These are phyloP conservation scores for Tigriopus californicus DNA, from an alignment of 2,888 invertebrate species.

Conservation along the genomic window DNA sequence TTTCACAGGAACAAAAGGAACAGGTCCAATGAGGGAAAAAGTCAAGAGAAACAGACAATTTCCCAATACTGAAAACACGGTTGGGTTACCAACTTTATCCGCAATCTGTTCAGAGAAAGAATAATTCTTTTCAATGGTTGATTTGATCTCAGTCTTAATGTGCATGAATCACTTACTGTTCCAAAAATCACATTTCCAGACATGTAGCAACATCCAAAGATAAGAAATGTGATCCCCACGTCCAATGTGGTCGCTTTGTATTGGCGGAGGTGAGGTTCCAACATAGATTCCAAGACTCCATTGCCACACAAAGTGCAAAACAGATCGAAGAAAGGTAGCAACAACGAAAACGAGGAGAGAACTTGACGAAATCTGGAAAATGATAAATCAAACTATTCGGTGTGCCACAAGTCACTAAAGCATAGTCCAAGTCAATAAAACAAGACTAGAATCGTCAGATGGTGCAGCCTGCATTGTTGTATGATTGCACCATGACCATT, in stretches of 20 bases:
- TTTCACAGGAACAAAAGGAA: not conserved
- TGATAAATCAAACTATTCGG: too few species aligned
- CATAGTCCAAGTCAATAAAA: too few species aligned
- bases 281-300: conserved; percentile 2
- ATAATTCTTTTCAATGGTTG: not conserved
- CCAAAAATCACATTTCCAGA: not conserved
- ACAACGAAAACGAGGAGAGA: not conserved
- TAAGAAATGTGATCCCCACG: not conserved
- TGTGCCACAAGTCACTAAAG: too few species aligned
- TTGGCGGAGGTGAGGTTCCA: not conserved
- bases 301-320: conserved; percentile 1
- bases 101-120: not conserved
- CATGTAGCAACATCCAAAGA: conserved; percentile 5
- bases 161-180: not conserved
- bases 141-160: not conserved
- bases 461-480: too few species aligned
- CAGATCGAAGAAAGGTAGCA: not conserved
- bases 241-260: not conserved
- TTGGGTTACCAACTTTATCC: not conserved
- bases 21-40: not conserved
- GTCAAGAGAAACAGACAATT: not conserved
- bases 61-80: not conserved
- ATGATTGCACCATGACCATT: too few species aligned
- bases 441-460: too few species aligned
- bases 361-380: not conserved